phyloP scores from a whole-genome alignment of 2,888 invertebrate genomes.

The Eucera pruinosa region DNA sequence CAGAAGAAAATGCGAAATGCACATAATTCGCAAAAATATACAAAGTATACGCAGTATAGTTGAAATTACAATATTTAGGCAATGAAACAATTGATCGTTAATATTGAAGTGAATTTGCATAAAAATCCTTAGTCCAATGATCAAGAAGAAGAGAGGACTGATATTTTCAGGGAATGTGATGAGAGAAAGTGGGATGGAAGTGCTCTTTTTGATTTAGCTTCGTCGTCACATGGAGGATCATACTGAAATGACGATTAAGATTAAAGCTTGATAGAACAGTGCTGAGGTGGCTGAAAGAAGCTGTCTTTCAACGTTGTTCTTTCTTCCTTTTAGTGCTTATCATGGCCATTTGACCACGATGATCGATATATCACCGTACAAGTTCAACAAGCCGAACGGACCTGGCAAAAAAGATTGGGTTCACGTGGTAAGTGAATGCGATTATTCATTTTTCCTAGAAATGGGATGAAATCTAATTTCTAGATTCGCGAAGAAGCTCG shows the following conservation, averaged over 20 bases:
- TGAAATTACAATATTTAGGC: no score
- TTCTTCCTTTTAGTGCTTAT: conserved; percentile 92
- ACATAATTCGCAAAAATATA: no score
- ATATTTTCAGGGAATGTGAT: conserved; percentile 50
- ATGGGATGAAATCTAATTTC: no score
- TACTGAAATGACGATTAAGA: not conserved
- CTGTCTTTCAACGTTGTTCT: conserved; percentile 38
- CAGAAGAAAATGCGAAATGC: no score
- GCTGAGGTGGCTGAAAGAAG: conserved; percentile 3
- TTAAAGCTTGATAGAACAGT: not conserved
- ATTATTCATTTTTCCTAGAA: no score
- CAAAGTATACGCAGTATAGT: no score
- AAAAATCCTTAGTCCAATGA: no score
- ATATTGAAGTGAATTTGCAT: no score
- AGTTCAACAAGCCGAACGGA: conserved; percentile 95
- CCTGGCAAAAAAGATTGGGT: conserved; percentile 93
- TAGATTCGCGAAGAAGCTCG: no score
- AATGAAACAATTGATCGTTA: no score
- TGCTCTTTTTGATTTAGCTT: not conserved
- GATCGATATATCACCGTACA: conserved; percentile 99
- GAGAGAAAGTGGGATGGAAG: not conserved
- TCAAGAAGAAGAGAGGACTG: conserved; percentile 24
- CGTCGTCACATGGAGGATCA: conserved; percentile 14
- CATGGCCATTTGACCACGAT: conserved; percentile 98
- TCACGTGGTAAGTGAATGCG: conserved; percentile 90